Evolutionary conservation across 2,113 vertebrate species (phyloP).

Genomic region (Podiceps cristatus): DNA sequence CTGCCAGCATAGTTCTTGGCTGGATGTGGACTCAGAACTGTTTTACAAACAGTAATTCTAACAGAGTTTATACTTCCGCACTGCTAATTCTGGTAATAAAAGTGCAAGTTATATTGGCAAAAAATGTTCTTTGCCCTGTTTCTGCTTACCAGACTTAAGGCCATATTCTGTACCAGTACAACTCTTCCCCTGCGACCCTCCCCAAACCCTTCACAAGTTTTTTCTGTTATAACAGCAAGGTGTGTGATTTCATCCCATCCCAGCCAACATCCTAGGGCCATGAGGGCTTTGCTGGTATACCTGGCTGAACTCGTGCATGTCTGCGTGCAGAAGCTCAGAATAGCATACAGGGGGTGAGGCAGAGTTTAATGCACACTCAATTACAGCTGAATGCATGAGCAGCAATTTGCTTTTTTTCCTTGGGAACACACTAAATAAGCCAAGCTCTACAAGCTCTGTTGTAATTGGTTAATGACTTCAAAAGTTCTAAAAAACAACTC

Average conservation of each 20-base stretch:
- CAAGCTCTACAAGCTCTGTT: not conserved
- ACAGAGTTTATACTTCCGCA: not conserved
- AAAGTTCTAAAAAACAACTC: not conserved
- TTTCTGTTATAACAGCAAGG: not conserved
- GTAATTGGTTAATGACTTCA: not conserved
- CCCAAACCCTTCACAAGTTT: accelerated
- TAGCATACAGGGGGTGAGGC: not conserved
- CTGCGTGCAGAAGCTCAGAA: not conserved
- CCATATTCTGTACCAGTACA: not conserved
- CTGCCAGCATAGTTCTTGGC: not conserved
- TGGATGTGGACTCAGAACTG: not conserved
- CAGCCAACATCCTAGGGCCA: not conserved
- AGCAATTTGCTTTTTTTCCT: not conserved
- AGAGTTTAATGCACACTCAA: conserved; percentile 3
- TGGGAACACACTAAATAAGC: not conserved
- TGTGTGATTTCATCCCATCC: accelerated
- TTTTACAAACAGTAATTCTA: not conserved
- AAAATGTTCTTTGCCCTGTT: not conserved
- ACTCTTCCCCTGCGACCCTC: not conserved
- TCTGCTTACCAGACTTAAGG: not conserved
- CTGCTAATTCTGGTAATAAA: not conserved
- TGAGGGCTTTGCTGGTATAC: not conserved
- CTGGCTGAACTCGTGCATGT: not conserved
- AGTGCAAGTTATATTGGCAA: not conserved
- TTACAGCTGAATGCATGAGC: not conserved